Conservation (phyloP, 1,140 invertebrate genomes). For the Microvelia longipes region DNA sequence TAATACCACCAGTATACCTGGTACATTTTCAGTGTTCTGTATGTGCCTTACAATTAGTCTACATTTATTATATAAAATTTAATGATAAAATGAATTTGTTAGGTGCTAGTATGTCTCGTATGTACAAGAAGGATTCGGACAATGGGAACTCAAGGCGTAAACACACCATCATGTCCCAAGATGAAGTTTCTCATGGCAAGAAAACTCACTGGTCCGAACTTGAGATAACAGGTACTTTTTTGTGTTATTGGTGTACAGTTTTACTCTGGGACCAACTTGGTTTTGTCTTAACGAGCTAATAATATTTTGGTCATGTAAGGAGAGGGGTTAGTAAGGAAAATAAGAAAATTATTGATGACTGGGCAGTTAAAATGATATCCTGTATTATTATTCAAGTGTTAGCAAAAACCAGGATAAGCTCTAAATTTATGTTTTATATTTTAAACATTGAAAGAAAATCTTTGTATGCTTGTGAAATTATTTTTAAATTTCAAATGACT, state of each 20-base stretch:
- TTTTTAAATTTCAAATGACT: too few relatives aligned
- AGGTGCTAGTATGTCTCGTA: slow-evolving; percentile 40
- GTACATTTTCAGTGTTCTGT: too few relatives aligned
- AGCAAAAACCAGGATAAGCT: too few relatives aligned
- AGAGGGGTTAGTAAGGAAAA: not conserved
- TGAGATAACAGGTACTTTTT: slow-evolving; percentile 46
- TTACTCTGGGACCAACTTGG: not conserved
- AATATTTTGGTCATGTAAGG: not conserved
- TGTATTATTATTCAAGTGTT: too few relatives aligned
- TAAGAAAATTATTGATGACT: not conserved
- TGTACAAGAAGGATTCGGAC: slow-evolving; percentile 53
- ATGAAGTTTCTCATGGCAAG: slow-evolving; percentile 78
- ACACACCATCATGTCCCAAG: slow-evolving; percentile 80
- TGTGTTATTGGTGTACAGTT: slow-evolving; percentile 1
- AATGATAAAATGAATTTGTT: too few relatives aligned
- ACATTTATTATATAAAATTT: too few relatives aligned
- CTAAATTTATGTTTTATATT: too few relatives aligned
- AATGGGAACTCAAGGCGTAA: slow-evolving; percentile 52
- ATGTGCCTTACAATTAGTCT: too few relatives aligned
- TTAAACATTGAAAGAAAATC: too few relatives aligned
- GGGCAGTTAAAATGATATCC: too few relatives aligned
- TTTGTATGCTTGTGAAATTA: too few relatives aligned
- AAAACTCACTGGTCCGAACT: slow-evolving; percentile 74
- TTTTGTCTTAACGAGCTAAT: not conserved
- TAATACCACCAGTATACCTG: too few relatives aligned